Conservation (phyloP, 2,888 invertebrate species). For the Ormyrus thymus region DNA sequence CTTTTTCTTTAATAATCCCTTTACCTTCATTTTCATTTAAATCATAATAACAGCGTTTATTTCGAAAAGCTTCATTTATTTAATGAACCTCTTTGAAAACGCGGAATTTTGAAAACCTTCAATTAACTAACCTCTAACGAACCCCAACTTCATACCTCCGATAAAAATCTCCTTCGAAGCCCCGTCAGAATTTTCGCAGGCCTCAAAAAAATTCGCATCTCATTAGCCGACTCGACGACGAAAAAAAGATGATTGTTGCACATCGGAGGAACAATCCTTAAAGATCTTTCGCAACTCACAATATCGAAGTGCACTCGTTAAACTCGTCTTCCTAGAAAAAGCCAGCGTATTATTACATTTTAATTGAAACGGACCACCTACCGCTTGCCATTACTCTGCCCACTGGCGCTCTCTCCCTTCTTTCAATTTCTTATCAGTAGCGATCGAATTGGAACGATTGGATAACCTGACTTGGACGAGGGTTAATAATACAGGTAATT, state of each 20-base stretch:
- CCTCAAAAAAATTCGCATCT: constrained; percentile 24
- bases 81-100: no score
- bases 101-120: no score
- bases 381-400: constrained; percentile 9
- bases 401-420: background rate
- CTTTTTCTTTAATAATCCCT: no score
- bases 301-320: no score
- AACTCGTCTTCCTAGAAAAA: background rate
- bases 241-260: no score
- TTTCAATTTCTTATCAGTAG: constrained; percentile 21
- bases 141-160: background rate
- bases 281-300: constrained; percentile 14
- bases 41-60: no score
- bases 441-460: constrained; percentile 13
- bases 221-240: constrained; percentile 18
- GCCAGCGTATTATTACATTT: constrained; percentile 34
- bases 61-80: no score
- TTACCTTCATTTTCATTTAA: no score
- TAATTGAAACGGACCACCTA: constrained; percentile 49
- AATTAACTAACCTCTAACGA: no score
- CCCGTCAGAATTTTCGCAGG: background rate
- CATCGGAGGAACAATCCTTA: no score
- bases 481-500: constrained; percentile 4
- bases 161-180: background rate
- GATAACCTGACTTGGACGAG: constrained; percentile 1